Conservation (phyloP, 2,888 invertebrate species). For the Epistrophella euchroma region DNA sequence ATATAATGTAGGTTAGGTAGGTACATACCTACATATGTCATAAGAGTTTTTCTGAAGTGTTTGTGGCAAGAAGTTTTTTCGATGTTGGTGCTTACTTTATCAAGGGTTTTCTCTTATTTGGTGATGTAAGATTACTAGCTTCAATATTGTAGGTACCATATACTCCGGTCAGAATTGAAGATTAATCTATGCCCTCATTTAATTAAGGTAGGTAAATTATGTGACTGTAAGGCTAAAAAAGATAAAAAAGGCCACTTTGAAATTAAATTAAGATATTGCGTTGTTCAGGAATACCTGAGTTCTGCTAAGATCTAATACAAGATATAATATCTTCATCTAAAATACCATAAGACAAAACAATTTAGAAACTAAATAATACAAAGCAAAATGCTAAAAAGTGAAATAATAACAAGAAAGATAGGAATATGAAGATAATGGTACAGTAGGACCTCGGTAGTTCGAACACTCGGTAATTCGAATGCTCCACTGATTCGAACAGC, state of each 20-base stretch:
- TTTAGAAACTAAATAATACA: too few species aligned
- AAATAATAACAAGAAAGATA: too few species aligned
- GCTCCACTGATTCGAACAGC: too few species aligned
- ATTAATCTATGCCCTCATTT: not conserved
- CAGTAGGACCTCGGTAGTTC: too few species aligned
- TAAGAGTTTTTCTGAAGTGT: conserved; percentile 19
- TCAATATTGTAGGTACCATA: not conserved
- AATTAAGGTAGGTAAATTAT: not conserved
- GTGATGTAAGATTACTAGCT: not conserved
- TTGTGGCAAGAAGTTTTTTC: conserved; percentile 1
- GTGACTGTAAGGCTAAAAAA: not conserved
- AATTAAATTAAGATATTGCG: not conserved
- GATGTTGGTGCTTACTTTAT: not conserved
- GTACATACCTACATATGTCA: not conserved
- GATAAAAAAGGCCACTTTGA: not conserved
- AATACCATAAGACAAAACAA: too few species aligned
- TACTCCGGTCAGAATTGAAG: not conserved
- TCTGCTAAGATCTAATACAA: too few species aligned
- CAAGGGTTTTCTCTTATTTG: not conserved
- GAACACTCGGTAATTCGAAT: too few species aligned
- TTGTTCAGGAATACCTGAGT: too few species aligned
- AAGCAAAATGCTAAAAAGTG: too few species aligned
- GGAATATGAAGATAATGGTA: too few species aligned
- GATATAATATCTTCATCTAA: too few species aligned
- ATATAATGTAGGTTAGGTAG: not conserved